Evolutionary conservation across 2,888 invertebrate species (phyloP).

Genomic region (Lissocephala sabroskyi): DNA sequence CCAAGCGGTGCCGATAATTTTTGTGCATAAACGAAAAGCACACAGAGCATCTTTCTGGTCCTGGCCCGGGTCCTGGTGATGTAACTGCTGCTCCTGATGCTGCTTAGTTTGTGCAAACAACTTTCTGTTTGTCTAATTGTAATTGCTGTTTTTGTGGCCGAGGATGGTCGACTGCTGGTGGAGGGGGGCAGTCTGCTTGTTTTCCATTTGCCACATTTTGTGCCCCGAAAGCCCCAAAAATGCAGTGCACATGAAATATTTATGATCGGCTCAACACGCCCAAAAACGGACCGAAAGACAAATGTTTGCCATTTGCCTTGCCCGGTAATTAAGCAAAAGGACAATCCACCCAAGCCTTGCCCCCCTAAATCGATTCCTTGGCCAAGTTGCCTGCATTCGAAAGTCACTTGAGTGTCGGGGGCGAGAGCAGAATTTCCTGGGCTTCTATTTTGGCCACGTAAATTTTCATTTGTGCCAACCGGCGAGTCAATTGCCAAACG

Average conservation of each 20-base stretch:
- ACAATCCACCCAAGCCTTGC: too few species aligned
- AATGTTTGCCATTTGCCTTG: slow-evolving; percentile 6
- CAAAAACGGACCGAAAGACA: slow-evolving; percentile 1
- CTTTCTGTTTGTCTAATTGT: slow-evolving; percentile 67
- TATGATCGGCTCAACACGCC: slow-evolving; percentile 26
- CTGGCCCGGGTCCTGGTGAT: too few species aligned
- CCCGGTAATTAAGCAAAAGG: slow-evolving; percentile 6
- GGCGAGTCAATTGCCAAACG: slow-evolving; percentile 1
- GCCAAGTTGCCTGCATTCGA: too few species aligned
- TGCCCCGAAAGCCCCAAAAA: not conserved
- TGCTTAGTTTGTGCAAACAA: slow-evolving; percentile 66
- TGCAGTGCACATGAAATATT: slow-evolving; percentile 49
- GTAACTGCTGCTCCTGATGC: slow-evolving; percentile 28
- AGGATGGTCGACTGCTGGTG: too few species aligned
- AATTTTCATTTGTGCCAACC: slow-evolving; percentile 33
- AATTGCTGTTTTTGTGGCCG: slow-evolving; percentile 53
- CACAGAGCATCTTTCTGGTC: slow-evolving; percentile 33
- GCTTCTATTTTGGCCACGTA: slow-evolving; percentile 23
- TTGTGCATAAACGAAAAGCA: slow-evolving; percentile 65
- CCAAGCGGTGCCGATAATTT: slow-evolving; percentile 60
- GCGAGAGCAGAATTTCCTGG: too few species aligned
- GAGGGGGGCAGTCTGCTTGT: slow-evolving; percentile 18
- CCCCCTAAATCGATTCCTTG: too few species aligned
- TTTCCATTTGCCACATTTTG: slow-evolving; percentile 30
- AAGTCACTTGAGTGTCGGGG: too few species aligned